Base-by-base conservation (phyloP, 2,797 vertebrate species). In the Sebastes kiyomatsui region DNA sequence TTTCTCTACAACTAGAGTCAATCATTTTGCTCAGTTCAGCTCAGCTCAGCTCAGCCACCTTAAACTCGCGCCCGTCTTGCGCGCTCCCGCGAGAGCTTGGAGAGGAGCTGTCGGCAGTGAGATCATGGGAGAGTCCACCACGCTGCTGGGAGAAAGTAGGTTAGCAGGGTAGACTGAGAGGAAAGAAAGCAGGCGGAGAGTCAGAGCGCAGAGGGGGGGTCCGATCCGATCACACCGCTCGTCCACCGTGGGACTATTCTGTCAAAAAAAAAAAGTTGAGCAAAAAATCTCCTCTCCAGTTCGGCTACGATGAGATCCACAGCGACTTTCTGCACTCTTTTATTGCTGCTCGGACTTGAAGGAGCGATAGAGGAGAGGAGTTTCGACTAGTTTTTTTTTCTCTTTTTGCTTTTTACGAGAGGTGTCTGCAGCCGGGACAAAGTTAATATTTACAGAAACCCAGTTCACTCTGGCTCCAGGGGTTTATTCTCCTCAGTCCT, bases 121-220 rank as follows among this genome's bases (percentile, higher is more conserved):
- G 94, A 96, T 96, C 96, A 96, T 96, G 96, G 96, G 96, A 96
- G 94, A 94, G 95, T 95, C 95, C 95, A 95, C 91, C 38, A 14
- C 38, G 38, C 38, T 38, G 95, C 94, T 94, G 75, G 91, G 90
- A 91, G 92, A 96, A 95, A 96, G 95, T 96, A 92, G 95, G 96
- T 95, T 96, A 96, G 93, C 94, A 94, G 94, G 94, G 88, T 94
- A 95, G 94, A 95, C 91, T 89, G 94, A 93, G 94, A 93, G 94
- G 87, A 87, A 90, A 90, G 87, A 87, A 90, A 90, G 88, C 89
- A 88, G 84, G 82, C 88, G 75, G 79, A 88, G 87, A 93, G 81
- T 83, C 91, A 90, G 70, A 82, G 80, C 79, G 55, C 80, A 66
- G 78, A 84, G 82, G 82, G 81, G 90, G 87, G 89, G 81, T 71